Conservation (phyloP, 2,888 invertebrate genomes). For the Caenorhabditis drosophilae region DNA sequence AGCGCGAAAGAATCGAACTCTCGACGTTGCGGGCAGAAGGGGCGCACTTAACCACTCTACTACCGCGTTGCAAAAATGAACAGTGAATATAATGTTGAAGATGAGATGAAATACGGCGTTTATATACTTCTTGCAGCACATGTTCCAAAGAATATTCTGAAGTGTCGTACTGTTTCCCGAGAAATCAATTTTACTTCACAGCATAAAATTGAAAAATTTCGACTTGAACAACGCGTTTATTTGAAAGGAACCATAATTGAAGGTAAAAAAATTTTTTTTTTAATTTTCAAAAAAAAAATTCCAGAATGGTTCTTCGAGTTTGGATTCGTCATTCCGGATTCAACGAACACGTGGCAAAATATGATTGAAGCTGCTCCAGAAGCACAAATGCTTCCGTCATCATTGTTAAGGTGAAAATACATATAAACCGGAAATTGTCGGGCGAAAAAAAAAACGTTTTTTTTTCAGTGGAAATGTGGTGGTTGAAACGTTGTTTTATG, state of each 20-base stretch:
- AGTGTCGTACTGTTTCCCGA: slow-evolving; percentile 78
- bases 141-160: slow-evolving; percentile 93
- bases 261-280: no score
- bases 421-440: not conserved
- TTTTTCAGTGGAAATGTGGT: slow-evolving; percentile 88
- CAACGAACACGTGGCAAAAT: slow-evolving; percentile 99
- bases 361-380: slow-evolving; percentile 98
- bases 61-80: not conserved
- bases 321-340: slow-evolving; percentile 96
- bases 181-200: slow-evolving; percentile 75
- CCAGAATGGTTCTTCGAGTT: slow-evolving; percentile 98
- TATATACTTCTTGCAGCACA: slow-evolving; percentile 78
- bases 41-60: slow-evolving; percentile 2
- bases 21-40: not conserved
- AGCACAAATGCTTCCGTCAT: slow-evolving; percentile 99
- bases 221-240: slow-evolving; percentile 83
- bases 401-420: slow-evolving; percentile 95
- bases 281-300: no score
- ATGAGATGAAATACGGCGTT: no score
- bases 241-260: slow-evolving; percentile 74
- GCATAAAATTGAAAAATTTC: slow-evolving; percentile 92
- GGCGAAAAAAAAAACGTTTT: slow-evolving; percentile 19
- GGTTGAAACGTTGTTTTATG: slow-evolving; percentile 94
- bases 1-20: slow-evolving; percentile 15
- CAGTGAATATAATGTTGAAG: no score